phyloP scores from a whole-genome alignment of 2,888 invertebrate species.

The Listrodromus nycthemerus region DNA sequence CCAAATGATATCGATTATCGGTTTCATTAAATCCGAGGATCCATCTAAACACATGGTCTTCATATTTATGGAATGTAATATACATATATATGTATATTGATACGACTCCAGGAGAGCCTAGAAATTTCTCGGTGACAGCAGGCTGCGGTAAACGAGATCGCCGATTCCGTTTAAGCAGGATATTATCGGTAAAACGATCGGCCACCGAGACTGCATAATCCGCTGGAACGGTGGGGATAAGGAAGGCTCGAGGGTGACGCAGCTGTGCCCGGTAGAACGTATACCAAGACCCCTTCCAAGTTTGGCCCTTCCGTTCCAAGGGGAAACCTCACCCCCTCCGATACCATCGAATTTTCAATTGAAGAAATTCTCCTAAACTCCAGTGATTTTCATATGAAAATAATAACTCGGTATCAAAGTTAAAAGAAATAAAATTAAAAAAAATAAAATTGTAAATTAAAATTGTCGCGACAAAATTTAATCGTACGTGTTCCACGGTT shows the following conservation, averaged over 20 bases:
- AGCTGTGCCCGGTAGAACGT: conserved; percentile 7
- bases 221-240: conserved; percentile 5
- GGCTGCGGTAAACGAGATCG: conserved; percentile 57
- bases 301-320: neutral
- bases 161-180: conserved; percentile 58
- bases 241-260: conserved; percentile 21
- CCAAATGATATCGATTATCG: conserved; percentile 56
- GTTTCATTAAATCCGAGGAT: conserved; percentile 13
- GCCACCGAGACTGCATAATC: conserved; percentile 48
- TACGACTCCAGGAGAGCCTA: conserved; percentile 8
- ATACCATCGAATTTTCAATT: conserved; percentile 1
- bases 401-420: neutral
- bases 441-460: conserved; percentile 14
- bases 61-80: neutral
- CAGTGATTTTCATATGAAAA: neutral
- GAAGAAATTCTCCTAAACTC: neutral
- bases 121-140: conserved; percentile 58
- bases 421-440: neutral
- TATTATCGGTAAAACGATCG: conserved; percentile 60
- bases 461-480: conserved; percentile 23
- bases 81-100: conserved; percentile 2
- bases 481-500: neutral
- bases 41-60: conserved; percentile 4
- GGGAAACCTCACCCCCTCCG: neutral
- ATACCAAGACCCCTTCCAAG: neutral